phyloP scores from a whole-genome alignment of 1,140 invertebrate species.

The Caenorhabditis briggsae region DNA sequence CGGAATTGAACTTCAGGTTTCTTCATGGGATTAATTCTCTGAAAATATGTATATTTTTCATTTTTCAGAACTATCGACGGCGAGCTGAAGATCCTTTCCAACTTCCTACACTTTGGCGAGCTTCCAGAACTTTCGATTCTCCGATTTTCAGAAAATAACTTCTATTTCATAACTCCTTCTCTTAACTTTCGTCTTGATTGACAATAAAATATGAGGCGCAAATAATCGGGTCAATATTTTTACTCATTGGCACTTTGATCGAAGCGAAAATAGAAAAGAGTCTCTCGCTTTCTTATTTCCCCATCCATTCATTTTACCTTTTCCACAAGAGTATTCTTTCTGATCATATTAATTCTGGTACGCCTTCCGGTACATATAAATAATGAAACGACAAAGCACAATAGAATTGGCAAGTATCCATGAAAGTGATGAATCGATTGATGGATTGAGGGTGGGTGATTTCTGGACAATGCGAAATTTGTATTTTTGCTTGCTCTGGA shows the following conservation, averaged over 20 bases:
- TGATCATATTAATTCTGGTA: not conserved
- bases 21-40: too few relatives aligned
- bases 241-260: slow-evolving; percentile 42
- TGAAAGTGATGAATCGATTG: not conserved
- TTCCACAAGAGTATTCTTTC: not conserved
- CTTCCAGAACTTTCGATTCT: not conserved
- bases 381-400: slow-evolving; percentile 1
- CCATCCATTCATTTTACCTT: not conserved
- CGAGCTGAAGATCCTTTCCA: too few relatives aligned
- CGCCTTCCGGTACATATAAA: too few relatives aligned
- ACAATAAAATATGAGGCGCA: not conserved
- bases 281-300: not conserved
- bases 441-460: not conserved
- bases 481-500: too few relatives aligned
- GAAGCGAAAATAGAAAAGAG: not conserved
- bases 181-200: not conserved
- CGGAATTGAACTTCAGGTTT: too few relatives aligned
- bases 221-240: slow-evolving; percentile 20
- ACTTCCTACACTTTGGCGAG: too few relatives aligned
- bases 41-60: too few relatives aligned
- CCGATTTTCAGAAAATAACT: not conserved
- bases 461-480: too few relatives aligned
- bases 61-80: too few relatives aligned
- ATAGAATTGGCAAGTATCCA: slow-evolving; percentile 13
- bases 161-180: not conserved